Base-by-base conservation (phyloP, 2,113 vertebrate genomes). In the Gadus macrocephalus region DNA sequence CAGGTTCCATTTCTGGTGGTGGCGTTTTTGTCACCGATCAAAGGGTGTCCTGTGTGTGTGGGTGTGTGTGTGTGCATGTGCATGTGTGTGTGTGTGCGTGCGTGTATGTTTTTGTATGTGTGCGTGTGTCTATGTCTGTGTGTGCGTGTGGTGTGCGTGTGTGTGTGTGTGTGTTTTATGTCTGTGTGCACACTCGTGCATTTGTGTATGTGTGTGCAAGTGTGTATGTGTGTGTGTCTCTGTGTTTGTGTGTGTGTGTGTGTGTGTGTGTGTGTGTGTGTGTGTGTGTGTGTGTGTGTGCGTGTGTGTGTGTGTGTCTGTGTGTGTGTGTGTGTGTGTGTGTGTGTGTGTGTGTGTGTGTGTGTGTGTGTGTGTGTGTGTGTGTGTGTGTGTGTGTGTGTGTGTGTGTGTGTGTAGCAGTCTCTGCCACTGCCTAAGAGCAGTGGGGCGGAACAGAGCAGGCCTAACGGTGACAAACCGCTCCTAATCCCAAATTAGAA, bases 401-500 rank as follows among this genome's bases (percentile, higher is more conserved):
- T 17, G 58, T 1, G 17, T 15, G 15, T 17, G 58, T 20, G 9
- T 20, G 59, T 15, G 22, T 69, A 75, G 78, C 65, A 68, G 76
- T 70, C 53, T 53, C 8, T 17, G n/a, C 59, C 20, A 70, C 15
- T 25, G 19, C 49, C 60, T 27, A 56, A 6, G 42, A 49, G 42
- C 42, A 14, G 42, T 9, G 42, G 42, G 42, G 42, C 42, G 2
- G 9, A 14, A 49, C 42, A 56, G 53, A 31, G 22, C 15, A 25
- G 5, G 78, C 78, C 77, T 74, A 75, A 83, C 78, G 19, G 71
- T 72, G 71, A 69, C 67, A 72, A 80, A 68, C 68, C 72, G 6
- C 73, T 59, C 68, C 75, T 88, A 89, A 90, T 87, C 85, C 86
- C 7, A 56, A 72, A 78, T 68, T 73, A 88, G 85, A 86, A 90